Evolutionary conservation across 2,113 vertebrate genomes (phyloP).

Genomic region (Clarias gariepinus): DNA sequence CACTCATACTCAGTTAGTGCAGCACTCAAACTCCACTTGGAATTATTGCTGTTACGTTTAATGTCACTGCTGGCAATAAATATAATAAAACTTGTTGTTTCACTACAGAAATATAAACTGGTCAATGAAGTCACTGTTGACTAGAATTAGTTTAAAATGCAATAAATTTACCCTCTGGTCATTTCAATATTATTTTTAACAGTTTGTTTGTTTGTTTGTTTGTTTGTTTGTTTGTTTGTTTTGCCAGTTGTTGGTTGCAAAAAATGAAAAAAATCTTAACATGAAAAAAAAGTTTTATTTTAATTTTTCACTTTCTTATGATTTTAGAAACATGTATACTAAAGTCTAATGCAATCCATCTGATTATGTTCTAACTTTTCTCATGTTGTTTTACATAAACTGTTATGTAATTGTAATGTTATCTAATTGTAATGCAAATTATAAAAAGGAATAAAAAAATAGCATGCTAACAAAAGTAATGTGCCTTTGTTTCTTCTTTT

Average conservation of each 20-base stretch:
- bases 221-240: not conserved
- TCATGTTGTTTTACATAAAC: not conserved
- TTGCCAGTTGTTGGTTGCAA: not conserved
- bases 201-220: not conserved
- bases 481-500: slow-evolving; percentile 24
- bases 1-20: not conserved
- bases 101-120: not conserved
- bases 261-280: not conserved
- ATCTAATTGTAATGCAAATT: not conserved
- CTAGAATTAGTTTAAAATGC: not conserved
- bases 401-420: not conserved
- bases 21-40: not conserved
- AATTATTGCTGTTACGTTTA: not conserved
- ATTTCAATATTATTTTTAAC: not conserved
- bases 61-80: not conserved
- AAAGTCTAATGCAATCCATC: not conserved
- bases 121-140: not conserved
- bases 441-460: slow-evolving; percentile 19
- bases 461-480: not conserved
- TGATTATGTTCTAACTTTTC: not conserved
- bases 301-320: not conserved
- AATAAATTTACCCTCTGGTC: not conserved
- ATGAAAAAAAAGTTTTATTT: not conserved
- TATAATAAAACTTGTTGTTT: not conserved
- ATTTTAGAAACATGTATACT: not conserved